phyloP scores from a whole-genome alignment of 37 sponge, comb jelly and placozoan species.

The Beroe forskalii region DNA sequence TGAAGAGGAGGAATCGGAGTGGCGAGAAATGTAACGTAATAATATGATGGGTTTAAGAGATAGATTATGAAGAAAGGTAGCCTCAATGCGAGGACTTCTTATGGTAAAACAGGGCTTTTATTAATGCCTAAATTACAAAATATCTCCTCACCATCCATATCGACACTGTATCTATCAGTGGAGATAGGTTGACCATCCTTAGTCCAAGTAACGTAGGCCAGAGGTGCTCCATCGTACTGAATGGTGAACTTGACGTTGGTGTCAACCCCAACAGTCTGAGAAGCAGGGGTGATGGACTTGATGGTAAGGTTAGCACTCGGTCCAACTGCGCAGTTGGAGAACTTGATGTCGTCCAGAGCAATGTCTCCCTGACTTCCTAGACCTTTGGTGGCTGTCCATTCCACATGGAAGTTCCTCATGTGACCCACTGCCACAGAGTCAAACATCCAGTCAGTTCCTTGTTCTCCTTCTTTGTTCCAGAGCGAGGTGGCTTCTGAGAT shows the following conservation, averaged over 20 bases:
- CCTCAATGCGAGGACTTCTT: too few species aligned
- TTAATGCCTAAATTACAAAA: too few species aligned
- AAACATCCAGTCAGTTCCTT: conserved; percentile 27
- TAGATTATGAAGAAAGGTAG: too few species aligned
- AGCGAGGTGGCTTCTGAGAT: neutral
- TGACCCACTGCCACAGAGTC: neutral
- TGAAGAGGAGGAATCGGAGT: neutral
- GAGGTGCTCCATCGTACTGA: conserved; percentile 38
- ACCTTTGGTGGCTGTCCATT: conserved; percentile 66
- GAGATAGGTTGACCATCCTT: conserved; percentile 9
- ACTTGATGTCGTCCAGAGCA: conserved; percentile 68
- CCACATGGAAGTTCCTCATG: conserved; percentile 38
- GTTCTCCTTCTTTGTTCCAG: conserved; percentile 38
- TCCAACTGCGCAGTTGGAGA: conserved; percentile 64
- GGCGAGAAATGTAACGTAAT: too few species aligned
- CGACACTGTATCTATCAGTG: neutral
- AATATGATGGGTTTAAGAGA: too few species aligned
- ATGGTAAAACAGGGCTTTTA: too few species aligned
- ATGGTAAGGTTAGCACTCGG: conserved; percentile 58
- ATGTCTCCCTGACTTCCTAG: conserved; percentile 66
- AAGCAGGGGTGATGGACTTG: neutral
- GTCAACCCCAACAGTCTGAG: conserved; percentile 12
- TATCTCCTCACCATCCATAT: conserved; percentile 8
- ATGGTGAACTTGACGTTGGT: neutral
- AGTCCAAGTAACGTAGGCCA: conserved; percentile 39